Evolutionary conservation across 2,888 invertebrate species (phyloP).

Genomic region (Agrenia bidenticulata): DNA sequence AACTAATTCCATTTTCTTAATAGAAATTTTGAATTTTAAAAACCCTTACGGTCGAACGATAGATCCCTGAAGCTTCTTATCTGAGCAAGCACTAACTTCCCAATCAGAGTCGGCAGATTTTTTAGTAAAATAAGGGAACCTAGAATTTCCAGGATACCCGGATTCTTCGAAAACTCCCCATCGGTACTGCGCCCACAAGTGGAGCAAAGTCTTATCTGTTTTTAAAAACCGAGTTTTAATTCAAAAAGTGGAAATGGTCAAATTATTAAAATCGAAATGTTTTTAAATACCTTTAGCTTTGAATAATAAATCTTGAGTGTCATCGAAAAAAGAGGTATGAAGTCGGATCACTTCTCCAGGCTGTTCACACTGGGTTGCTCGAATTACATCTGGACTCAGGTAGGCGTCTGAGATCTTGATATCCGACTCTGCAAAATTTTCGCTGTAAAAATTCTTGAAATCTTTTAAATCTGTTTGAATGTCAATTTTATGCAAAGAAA

Average conservation of each 20-base stretch:
- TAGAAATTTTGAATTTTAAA: not conserved
- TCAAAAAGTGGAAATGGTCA: not conserved
- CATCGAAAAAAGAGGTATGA: constrained; percentile 10
- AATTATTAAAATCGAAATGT: not conserved
- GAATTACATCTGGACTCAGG: not conserved
- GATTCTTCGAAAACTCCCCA: constrained; percentile 22
- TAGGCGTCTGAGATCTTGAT: not conserved
- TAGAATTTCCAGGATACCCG: not conserved
- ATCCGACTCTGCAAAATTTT: constrained; percentile 10
- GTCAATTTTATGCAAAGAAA: not conserved
- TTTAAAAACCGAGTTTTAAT: not conserved
- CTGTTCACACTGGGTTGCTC: constrained; percentile 13
- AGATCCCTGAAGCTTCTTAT: not conserved
- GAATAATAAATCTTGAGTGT: not conserved
- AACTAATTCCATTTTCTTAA: not conserved
- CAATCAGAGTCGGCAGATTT: not conserved
- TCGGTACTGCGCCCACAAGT: constrained; percentile 13
- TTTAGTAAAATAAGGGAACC: constrained; percentile 13
- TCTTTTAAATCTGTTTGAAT: not conserved
- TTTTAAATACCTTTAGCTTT: not conserved
- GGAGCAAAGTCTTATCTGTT: constrained; percentile 19
- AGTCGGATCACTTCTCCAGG: constrained; percentile 10
- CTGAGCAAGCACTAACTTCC: constrained; percentile 8
- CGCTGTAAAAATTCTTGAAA: not conserved
- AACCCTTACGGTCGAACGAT: not conserved